phyloP scores from a whole-genome alignment of 2,888 invertebrate genomes.

The Philereme transversata region DNA sequence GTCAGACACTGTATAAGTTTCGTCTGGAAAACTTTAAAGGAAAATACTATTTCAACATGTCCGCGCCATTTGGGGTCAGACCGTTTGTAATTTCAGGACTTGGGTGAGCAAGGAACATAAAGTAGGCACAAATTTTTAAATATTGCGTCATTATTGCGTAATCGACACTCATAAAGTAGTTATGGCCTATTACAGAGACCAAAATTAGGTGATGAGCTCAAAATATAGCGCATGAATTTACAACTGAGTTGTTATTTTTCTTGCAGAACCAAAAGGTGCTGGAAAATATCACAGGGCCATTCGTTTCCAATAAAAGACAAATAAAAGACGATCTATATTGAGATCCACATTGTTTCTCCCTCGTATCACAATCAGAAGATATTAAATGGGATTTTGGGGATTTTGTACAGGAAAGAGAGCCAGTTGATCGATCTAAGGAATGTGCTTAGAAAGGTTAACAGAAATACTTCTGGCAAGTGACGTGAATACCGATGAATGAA shows the following conservation, averaged over 20 bases:
- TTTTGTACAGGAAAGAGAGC: slow-evolving; percentile 29
- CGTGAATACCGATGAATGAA: slow-evolving; percentile 38
- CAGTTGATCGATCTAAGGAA: slow-evolving; percentile 34
- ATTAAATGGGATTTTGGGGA: slow-evolving; percentile 22
- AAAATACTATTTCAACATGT: slow-evolving; percentile 14
- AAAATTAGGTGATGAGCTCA: slow-evolving; percentile 45
- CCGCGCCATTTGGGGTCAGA: slow-evolving; percentile 5
- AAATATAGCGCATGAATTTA: slow-evolving; percentile 36
- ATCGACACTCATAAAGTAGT: slow-evolving; percentile 52
- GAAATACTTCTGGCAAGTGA: slow-evolving; percentile 35
- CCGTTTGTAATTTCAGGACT: slow-evolving; percentile 35
- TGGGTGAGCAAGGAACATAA: slow-evolving; percentile 33
- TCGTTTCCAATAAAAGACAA: slow-evolving; percentile 25
- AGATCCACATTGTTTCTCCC: slow-evolving; percentile 17
- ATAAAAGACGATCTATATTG: slow-evolving; percentile 20
- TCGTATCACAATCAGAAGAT: slow-evolving; percentile 22
- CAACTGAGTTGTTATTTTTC: slow-evolving; percentile 32
- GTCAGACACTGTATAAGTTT: slow-evolving; percentile 31
- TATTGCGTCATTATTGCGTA: slow-evolving; percentile 47
- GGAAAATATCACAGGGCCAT: slow-evolving; percentile 25
- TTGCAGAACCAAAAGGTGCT: slow-evolving; percentile 33
- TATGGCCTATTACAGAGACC: slow-evolving; percentile 55
- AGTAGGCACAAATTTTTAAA: slow-evolving; percentile 37
- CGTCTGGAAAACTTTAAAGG: slow-evolving; percentile 17
- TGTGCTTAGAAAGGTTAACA: slow-evolving; percentile 37